A percentile compares a stretch with the other conserved stretches of the same genome.
Evolutionary conservation across 2,888 invertebrate species (phyloP).

Genomic region (Mycalesis mineus): DNA sequence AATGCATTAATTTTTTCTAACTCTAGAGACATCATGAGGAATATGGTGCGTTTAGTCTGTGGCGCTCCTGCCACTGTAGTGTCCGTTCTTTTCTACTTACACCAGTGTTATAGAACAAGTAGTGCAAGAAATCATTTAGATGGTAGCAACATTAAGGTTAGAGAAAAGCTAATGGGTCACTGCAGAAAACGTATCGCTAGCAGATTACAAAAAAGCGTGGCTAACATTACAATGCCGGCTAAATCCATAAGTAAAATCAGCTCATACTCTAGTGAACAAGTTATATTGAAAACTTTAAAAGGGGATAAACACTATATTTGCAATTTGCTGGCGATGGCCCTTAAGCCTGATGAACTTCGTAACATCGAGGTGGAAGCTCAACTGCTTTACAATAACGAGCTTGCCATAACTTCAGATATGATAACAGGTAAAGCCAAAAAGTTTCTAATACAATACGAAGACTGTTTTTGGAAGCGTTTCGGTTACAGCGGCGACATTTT

Average conservation of each 20-base stretch:
- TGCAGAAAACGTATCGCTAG: conserved; percentile 51
- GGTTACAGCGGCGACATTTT: conserved; percentile 70
- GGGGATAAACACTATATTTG: conserved; percentile 63
- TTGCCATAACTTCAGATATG: conserved; percentile 41
- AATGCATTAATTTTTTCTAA: conserved; percentile 51
- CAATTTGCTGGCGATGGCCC: conserved; percentile 62
- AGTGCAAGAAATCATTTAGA: conserved; percentile 56
- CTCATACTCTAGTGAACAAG: conserved; percentile 51
- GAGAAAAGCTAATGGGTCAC: conserved; percentile 61
- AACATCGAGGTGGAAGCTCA: conserved; percentile 53
- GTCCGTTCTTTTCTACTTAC: conserved; percentile 66
- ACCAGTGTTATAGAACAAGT: conserved; percentile 61
- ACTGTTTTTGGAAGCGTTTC: conserved; percentile 56
- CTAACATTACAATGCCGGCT: conserved; percentile 51
- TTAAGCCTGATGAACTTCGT: conserved; percentile 60
- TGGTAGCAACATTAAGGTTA: conserved; percentile 56
- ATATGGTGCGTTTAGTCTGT: conserved; percentile 57
- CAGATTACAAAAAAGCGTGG: conserved; percentile 56
- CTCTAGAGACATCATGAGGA: conserved; percentile 63
- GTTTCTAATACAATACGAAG: conserved; percentile 57
- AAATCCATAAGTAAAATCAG: conserved; percentile 57
- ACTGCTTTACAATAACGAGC: conserved; percentile 44
- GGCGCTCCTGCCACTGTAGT: conserved; percentile 54
- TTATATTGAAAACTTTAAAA: conserved; percentile 59
- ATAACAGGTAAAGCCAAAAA: conserved; percentile 50